Base-by-base conservation (phyloP, 2,797 vertebrate species). In the Neosilurus hyrtlii region DNA sequence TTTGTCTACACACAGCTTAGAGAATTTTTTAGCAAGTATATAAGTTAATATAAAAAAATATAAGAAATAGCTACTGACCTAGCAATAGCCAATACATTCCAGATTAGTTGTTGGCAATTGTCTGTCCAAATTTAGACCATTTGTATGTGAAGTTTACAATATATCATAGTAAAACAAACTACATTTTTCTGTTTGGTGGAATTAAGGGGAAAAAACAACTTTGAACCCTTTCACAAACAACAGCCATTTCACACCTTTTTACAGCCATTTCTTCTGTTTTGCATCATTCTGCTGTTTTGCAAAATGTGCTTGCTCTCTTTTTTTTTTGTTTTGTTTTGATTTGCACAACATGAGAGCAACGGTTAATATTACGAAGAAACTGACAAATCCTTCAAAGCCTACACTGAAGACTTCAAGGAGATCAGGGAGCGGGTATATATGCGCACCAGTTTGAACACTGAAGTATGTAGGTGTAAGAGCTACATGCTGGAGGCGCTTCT, bases 281-380 rank as follows among this genome's bases (percentile, higher is more conserved):
- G 73, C 72, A 82, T 56, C 18, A 7, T 74, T 86, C 83, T 81
- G 75, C 30, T 73, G 84, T 81, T 86, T 83, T 84, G 83, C 52
- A 79, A 75, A 86, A 88, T 66, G 18, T 54, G 9, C 56, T 81
- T 62, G 37, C 49, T 43, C n/a, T 67, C 68, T 68, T 79, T 81
- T 73, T 63, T 30, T 30, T 30, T 30, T 30, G n/a, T n/a, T 30
- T 49, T 37, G 51, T 35, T 59, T 54, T 87, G 74, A 81, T 73
- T 79, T 85, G 68, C 81, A 70, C 82, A 75, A 85, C 68, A 79
- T 71, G 59, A 73, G 35, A 9, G 52, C 49, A 83, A 83, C 83
- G 59, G 63, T 83, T 83, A 73, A 18, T 24, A 51, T 72, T 82
- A 84, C 86, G 51, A 22, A 75, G 78, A 85, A 84, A 73, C 30